Conservation (phyloP, 2,797 vertebrate genomes). For the Labeo calbasu region DNA sequence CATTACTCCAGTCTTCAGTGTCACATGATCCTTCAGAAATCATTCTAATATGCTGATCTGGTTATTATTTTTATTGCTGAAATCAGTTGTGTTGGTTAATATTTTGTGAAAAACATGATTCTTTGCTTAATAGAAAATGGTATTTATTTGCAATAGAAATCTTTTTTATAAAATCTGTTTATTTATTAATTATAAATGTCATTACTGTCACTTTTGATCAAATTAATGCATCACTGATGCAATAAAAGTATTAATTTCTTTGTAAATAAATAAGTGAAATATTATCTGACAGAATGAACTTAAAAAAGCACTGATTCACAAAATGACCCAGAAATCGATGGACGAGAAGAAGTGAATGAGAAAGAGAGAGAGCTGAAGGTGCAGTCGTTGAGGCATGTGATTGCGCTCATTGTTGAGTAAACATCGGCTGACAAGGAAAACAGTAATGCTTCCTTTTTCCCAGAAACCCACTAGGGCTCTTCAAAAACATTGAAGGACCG, state of each 20-base stretch:
- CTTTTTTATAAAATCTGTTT: no score
- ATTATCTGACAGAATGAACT: not conserved
- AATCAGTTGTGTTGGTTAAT: not conserved
- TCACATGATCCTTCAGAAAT: not conserved
- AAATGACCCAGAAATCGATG: not conserved
- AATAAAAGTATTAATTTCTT: not conserved
- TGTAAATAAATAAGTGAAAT: no score
- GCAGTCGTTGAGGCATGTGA: slow-evolving; percentile 57
- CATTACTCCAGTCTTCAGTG: not conserved
- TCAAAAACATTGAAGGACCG: slow-evolving; percentile 21
- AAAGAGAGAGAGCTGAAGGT: slow-evolving; percentile 14
- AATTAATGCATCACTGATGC: not conserved
- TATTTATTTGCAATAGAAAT: not conserved
- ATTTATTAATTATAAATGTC: not conserved
- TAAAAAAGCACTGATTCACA: not conserved
- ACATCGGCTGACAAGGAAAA: slow-evolving; percentile 57
- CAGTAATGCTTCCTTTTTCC: slow-evolving; percentile 51
- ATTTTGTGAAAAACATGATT: not conserved
- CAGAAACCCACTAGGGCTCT: slow-evolving; percentile 48
- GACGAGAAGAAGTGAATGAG: not conserved
- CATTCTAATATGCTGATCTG: not conserved
- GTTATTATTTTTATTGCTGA: not conserved
- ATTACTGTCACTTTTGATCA: no score
- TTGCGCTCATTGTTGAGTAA: slow-evolving; percentile 61
- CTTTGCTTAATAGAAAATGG: not conserved